These are phyloP conservation scores for Euspilapteryx auroguttella DNA, from an alignment of 2,888 invertebrate genomes.

Conservation along the genomic window DNA sequence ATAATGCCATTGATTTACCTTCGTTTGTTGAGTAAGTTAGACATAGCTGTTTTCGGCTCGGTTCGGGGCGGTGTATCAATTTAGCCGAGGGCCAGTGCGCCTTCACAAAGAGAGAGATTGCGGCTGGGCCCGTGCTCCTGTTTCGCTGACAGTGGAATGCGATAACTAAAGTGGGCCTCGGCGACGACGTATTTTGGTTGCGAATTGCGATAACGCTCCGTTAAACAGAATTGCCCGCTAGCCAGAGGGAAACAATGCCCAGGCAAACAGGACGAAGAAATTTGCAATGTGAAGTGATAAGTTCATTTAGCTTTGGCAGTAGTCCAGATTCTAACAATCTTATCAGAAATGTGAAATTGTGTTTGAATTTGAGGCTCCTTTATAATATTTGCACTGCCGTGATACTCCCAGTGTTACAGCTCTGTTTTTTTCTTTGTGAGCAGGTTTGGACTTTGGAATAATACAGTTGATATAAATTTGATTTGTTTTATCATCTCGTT, in stretches of 20 bases:
- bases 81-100: constrained; percentile 34
- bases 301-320: constrained; percentile 13
- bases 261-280: constrained; percentile 10
- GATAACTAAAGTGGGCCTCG: constrained; percentile 47
- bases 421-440: too few relatives aligned
- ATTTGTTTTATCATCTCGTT: constrained; percentile 31
- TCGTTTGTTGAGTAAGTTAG: constrained; percentile 46
- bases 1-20: constrained; percentile 12
- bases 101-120: constrained; percentile 38
- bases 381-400: too few relatives aligned
- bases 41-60: constrained; percentile 54
- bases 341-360: too few relatives aligned
- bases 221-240: constrained; percentile 21
- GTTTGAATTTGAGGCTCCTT: too few relatives aligned
- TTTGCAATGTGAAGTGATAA: constrained; percentile 10
- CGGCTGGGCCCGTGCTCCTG: constrained; percentile 34
- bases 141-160: constrained; percentile 44
- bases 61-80: constrained; percentile 43
- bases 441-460: too few relatives aligned
- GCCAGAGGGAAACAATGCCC: constrained; percentile 12
- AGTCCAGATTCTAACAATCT: constrained; percentile 15
- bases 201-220: constrained; percentile 28
- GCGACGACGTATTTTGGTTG: constrained; percentile 30
- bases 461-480: too few relatives aligned
- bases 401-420: too few relatives aligned